Evolutionary conservation across 2,113 vertebrate genomes (phyloP).

Genomic region (Bos javanicus): DNA sequence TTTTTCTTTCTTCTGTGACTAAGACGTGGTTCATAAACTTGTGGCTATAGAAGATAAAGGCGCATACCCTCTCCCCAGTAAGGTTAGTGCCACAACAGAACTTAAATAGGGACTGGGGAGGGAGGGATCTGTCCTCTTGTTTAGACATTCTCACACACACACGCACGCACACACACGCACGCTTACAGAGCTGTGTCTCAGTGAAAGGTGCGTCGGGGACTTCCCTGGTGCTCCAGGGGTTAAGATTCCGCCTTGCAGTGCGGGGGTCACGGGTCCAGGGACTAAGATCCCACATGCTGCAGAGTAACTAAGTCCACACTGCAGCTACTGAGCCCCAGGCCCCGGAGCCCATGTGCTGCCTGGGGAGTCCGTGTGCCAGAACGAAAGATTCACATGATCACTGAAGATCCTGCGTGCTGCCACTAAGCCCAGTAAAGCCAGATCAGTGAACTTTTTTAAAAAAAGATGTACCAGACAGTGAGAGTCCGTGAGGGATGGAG

Average conservation of each 20-base stretch:
- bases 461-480: not conserved
- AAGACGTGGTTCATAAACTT: not conserved
- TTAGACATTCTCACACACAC: not conserved
- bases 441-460: not conserved
- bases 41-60: not conserved
- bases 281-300: not conserved
- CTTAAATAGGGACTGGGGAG: not conserved
- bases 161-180: fast-evolving
- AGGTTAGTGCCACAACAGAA: fast-evolving
- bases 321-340: not conserved
- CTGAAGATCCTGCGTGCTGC: not conserved
- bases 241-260: not conserved
- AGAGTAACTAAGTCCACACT: not conserved
- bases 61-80: no score
- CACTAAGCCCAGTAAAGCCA: not conserved
- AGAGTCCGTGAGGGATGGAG: fast-evolving
- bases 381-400: not conserved
- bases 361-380: not conserved
- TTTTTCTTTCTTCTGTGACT: not conserved
- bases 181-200: not conserved
- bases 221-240: not conserved
- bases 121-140: not conserved
- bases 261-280: not conserved
- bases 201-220: fast-evolving
- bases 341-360: not conserved